phyloP scores from a whole-genome alignment of 2,797 vertebrate genomes.

The Cynodonichthys magdalenae region DNA sequence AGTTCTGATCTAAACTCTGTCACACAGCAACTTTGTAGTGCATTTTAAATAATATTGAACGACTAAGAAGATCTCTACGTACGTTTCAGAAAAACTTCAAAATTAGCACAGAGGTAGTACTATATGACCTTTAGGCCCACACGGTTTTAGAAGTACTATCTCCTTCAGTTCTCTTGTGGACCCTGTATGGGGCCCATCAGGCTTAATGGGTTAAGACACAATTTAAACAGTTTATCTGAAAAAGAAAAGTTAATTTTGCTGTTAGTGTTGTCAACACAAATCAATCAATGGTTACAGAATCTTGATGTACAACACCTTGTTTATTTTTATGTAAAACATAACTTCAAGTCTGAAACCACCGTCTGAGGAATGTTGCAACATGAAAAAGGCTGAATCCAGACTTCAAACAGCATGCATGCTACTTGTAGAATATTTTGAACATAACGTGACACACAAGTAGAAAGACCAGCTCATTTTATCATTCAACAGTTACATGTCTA shows the following conservation, averaged over 20 bases:
- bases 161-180: too few relatives aligned
- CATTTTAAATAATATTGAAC: too few relatives aligned
- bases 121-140: too few relatives aligned
- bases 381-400: background rate
- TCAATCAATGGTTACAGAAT: constrained; percentile 16
- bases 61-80: too few relatives aligned
- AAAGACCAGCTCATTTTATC: background rate
- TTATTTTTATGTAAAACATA: constrained; percentile 23
- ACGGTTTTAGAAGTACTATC: too few relatives aligned
- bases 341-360: constrained; percentile 10
- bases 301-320: constrained; percentile 1
- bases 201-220: too few relatives aligned
- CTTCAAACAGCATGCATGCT: background rate
- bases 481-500: background rate
- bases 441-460: background rate
- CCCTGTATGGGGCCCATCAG: too few relatives aligned
- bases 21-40: too few relatives aligned
- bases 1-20: too few relatives aligned
- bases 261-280: constrained; percentile 15
- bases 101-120: too few relatives aligned
- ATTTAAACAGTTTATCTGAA: too few relatives aligned
- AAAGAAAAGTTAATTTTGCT: background rate
- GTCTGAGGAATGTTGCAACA: background rate
- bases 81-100: too few relatives aligned
- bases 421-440: background rate